Evolutionary conservation across 2,888 invertebrate genomes (phyloP), one percentile per base, ranked within the genome.

Genomic region (Hyposoter didymator): DNA sequence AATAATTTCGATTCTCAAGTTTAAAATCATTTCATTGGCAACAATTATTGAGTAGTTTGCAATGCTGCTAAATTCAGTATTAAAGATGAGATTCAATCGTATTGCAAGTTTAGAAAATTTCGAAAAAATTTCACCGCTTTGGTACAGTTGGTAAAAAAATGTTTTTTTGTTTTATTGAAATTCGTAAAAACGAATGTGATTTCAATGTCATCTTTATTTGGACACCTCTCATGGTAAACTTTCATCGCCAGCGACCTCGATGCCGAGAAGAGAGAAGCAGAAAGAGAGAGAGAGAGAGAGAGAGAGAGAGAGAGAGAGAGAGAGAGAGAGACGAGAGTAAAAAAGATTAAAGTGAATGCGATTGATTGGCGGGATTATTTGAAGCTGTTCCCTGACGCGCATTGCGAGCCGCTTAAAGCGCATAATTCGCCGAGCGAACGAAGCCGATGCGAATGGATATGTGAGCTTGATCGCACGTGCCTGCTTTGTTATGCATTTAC

Each of bases 331-430:
- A 49, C 49, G 5, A 17, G 55, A 22, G 22, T 14, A 59, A 22
- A 59, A 28, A 59, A 4, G 22, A 8, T 28, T 59, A 14, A 59
- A 28, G 28, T 28, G 59, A 59, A 22, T 12, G 28, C 70, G 62
- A 82, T 82, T 64, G 52, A 82, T 82, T 72, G 43, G 76, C 52
- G 32, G 19, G 78, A 78, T 73, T 83, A 72, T 82, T 83, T 73
- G 55, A 28, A 35, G 78, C 64, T n/a, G n/a, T n/a, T 69, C 73
- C 32, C 43, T 64, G 39, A 52, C 55, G 22, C 72, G 49, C 69
- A 73, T 62, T 28, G 55, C 73, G 70, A 74, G 64, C 52, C 62
- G n/a, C 12, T 43, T 10, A 45, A 35, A 75, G 52, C 3, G 49
- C 49, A n/a, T n/a, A 52, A 76, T 52, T 66, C 74, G 62, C 64